A percentile compares a stretch with the other conserved stretches of the same genome.
Evolutionary conservation across 1,140 invertebrate genomes (phyloP).

Genomic region (Palaemon carinicauda): DNA sequence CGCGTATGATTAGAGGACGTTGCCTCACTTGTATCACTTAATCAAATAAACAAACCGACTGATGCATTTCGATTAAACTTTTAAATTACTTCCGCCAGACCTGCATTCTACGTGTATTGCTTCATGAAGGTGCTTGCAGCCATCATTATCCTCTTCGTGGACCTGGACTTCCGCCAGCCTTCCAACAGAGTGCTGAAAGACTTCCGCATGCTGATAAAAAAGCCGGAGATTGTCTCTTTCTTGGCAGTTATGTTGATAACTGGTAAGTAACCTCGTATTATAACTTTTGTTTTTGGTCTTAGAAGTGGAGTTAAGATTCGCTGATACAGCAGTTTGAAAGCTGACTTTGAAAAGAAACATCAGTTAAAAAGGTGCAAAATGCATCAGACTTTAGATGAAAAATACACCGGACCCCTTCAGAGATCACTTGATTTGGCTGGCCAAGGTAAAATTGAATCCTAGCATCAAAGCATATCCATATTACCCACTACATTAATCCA

Average conservation of each 20-base stretch:
- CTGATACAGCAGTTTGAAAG: too few species aligned
- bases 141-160: slow-evolving; percentile 76
- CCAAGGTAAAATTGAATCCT: too few species aligned
- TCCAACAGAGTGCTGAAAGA: slow-evolving; percentile 77
- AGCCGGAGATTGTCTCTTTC: slow-evolving; percentile 77
- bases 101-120: slow-evolving; percentile 83
- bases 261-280: background rate
- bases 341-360: too few species aligned
- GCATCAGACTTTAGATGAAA: background rate
- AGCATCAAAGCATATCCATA: too few species aligned
- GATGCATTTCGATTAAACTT: too few species aligned
- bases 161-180: slow-evolving; percentile 80
- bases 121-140: slow-evolving; percentile 75
- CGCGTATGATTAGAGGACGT: too few species aligned
- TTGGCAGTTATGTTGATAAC: slow-evolving; percentile 68
- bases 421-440: too few species aligned
- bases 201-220: slow-evolving; percentile 75
- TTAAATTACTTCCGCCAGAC: slow-evolving; percentile 64
- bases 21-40: too few species aligned
- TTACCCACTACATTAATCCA: too few species aligned
- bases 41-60: background rate
- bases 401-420: background rate
- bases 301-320: too few species aligned
- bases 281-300: too few species aligned
- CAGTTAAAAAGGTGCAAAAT: background rate